Percentiles rank a stretch among this genome's conserved stretches.
phyloP scores from a whole-genome alignment of 2,113 vertebrate genomes.

The Myotis lucifugus region DNA sequence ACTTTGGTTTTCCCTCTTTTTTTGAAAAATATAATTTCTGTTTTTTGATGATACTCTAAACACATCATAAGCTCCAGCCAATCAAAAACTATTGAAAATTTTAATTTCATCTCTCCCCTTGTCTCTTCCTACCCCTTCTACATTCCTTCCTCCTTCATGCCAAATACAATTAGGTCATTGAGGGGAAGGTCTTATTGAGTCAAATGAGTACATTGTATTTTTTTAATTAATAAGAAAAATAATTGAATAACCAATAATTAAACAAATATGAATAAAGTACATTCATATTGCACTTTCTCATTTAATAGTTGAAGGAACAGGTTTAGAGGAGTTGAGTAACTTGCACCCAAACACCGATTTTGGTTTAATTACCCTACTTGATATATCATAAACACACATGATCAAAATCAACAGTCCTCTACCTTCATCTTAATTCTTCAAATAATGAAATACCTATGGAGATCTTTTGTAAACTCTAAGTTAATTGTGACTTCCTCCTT shows the following conservation, averaged over 20 bases:
- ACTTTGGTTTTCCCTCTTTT: constrained; percentile 8
- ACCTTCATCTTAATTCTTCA: background rate
- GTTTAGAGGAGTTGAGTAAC: background rate
- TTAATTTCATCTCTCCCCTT: background rate
- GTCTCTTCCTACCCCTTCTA: background rate
- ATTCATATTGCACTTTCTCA: background rate
- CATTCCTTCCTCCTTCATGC: background rate
- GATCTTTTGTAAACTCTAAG: constrained; percentile 23
- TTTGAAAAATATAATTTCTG: background rate
- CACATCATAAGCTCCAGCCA: background rate
- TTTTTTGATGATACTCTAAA: background rate
- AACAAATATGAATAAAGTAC: background rate
- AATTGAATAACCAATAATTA: background rate
- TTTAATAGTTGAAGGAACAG: background rate
- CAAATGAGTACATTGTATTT: constrained; percentile 3
- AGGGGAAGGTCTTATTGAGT: background rate
- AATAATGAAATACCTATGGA: constrained; percentile 35
- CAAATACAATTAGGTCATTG: background rate
- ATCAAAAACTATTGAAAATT: background rate
- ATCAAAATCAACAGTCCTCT: background rate
- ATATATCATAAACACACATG: background rate
- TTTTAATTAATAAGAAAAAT: constrained; percentile 43
- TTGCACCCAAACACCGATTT: background rate
- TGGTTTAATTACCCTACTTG: constrained; percentile 22
- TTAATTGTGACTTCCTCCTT: constrained; percentile 1